Conservation (phyloP, 2,113 vertebrate species). For the Falcunculus frontatus region DNA sequence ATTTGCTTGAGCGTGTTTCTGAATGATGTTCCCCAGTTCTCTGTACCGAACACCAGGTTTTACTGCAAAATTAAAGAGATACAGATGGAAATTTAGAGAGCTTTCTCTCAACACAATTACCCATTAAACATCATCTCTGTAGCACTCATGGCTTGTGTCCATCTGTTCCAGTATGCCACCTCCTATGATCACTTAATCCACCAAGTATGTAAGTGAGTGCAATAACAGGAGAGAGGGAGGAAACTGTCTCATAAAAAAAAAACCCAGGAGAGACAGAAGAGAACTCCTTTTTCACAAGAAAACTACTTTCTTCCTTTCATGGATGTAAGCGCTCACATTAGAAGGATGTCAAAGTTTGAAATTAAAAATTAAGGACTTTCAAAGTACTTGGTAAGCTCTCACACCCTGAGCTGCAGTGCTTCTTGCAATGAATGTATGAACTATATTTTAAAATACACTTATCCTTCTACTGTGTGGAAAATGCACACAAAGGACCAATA, state of each 20-base stretch:
- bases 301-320: neutral
- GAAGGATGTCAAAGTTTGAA: neutral
- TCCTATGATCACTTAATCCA: neutral
- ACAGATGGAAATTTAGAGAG: neutral
- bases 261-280: neutral
- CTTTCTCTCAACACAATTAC: neutral
- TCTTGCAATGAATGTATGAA: neutral
- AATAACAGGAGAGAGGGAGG: neutral
- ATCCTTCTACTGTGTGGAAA: neutral
- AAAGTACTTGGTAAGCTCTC: neutral
- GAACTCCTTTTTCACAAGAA: neutral
- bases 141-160: neutral
- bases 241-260: neutral
- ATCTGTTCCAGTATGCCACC: neutral
- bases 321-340: neutral
- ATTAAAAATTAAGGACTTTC: neutral
- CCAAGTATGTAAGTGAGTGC: neutral
- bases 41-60: conserved; percentile 95
- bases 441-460: neutral
- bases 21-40: conserved; percentile 96
- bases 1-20: conserved; percentile 95
- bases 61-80: conserved; percentile 72
- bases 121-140: neutral
- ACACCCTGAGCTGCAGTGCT: neutral
- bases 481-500: neutral